A percentile compares a stretch with the other conserved stretches of the same genome.
Conservation (phyloP, 2,113 vertebrate species). For the Anguilla japonica region DNA sequence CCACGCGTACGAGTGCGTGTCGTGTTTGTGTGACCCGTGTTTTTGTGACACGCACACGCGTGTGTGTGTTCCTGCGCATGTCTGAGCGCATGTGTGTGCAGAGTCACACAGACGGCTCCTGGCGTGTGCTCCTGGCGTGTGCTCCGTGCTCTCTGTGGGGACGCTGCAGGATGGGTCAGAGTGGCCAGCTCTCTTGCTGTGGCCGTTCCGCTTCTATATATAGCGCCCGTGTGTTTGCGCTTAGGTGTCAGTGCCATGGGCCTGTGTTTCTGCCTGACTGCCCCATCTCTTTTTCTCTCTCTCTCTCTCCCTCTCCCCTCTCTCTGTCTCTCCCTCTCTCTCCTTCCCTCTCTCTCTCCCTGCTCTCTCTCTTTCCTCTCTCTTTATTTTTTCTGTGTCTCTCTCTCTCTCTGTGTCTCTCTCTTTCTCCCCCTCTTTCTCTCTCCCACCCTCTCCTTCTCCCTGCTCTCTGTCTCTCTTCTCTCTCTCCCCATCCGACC, state of each 20-base stretch:
- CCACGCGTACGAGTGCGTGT: no score
- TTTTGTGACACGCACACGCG: no score
- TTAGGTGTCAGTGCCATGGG: conserved; percentile 25
- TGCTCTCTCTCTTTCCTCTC: no score
- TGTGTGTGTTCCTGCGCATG: conserved; percentile 12
- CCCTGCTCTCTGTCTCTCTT: no score
- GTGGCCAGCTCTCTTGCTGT: not conserved
- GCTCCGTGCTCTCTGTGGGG: not conserved
- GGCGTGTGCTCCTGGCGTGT: not conserved
- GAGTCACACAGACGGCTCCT: not conserved
- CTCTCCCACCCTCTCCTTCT: no score
- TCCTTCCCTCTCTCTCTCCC: no score
- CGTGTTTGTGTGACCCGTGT: not conserved
- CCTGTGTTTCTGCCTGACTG: not conserved
- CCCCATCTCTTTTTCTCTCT: not conserved
- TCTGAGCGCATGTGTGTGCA: conserved; percentile 4
- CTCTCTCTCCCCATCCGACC: no score
- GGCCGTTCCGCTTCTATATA: conserved; percentile 12
- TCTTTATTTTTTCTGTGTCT: no score
- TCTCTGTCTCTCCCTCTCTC: not conserved
- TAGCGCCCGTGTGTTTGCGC: conserved; percentile 22
- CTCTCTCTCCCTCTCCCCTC: no score
- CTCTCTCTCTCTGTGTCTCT: no score
- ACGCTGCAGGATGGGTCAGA: not conserved
- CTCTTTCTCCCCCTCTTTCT: no score